These are phyloP conservation scores for Strigamia transsilvanica DNA, from an alignment of 2,888 invertebrate genomes.

Conservation along the genomic window DNA sequence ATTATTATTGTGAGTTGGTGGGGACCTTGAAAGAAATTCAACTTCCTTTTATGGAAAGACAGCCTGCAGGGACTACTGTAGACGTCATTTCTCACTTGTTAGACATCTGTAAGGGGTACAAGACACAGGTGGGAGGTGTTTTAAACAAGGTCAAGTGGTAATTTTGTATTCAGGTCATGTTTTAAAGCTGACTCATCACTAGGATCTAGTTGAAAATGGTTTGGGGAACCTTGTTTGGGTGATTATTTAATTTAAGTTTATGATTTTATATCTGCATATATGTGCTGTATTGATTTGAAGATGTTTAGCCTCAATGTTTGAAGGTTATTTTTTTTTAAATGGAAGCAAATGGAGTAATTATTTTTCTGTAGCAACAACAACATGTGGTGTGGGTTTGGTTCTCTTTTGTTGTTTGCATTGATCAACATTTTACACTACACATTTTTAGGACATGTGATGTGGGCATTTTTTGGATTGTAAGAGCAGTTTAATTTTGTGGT, in stretches of 20 bases:
- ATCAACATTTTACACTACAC: neutral
- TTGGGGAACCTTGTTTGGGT: neutral
- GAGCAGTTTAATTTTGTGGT: no score
- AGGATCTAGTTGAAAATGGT: neutral
- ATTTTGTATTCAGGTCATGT: neutral
- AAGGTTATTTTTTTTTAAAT: no score
- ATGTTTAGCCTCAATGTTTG: no score
- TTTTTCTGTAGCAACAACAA: no score
- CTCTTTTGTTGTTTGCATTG: neutral
- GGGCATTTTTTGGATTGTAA: no score
- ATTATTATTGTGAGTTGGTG: neutral
- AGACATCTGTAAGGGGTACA: neutral
- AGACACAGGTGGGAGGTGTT: slow-evolving; percentile 7
- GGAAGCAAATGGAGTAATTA: no score
- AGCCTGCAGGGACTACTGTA: neutral
- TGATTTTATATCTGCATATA: no score
- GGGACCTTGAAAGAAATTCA: neutral
- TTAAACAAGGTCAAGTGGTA: neutral
- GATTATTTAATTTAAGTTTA: no score
- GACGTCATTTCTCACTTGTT: neutral
- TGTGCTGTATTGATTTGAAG: no score
- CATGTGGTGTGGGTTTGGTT: no score
- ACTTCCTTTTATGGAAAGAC: neutral
- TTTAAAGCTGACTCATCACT: neutral
- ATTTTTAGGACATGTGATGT: no score